phyloP scores from a whole-genome alignment of 2,888 invertebrate genomes.

The Rhogogaster chlorosoma region DNA sequence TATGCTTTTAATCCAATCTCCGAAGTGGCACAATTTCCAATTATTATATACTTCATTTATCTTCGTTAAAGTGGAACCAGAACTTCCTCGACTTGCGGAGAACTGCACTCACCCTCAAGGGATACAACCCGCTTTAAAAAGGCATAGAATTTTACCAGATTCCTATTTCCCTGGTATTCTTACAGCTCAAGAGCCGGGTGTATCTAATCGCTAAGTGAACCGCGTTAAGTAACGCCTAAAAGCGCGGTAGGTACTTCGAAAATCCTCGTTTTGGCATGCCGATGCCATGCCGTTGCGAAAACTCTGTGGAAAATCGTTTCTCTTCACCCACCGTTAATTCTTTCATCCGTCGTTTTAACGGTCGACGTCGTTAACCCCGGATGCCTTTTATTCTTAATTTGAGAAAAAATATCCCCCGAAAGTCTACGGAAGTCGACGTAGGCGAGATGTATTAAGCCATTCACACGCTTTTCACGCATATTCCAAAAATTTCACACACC shows the following conservation, averaged over 20 bases:
- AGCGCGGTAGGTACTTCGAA: slow-evolving; percentile 16
- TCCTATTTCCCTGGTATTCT: background rate
- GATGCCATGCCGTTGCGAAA: background rate
- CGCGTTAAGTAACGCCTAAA: background rate
- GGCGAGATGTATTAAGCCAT: background rate
- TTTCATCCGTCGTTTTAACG: slow-evolving; percentile 24
- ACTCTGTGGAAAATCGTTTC: background rate
- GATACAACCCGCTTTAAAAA: background rate
- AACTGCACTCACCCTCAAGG: background rate
- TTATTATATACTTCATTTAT: background rate
- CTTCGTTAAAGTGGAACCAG: background rate
- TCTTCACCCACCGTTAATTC: background rate
- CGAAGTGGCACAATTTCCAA: background rate
- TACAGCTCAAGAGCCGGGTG: background rate
- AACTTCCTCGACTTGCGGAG: background rate
- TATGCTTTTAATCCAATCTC: background rate
- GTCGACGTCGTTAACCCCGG: background rate
- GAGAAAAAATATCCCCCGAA: background rate
- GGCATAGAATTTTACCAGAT: background rate
- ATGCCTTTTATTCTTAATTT: slow-evolving; percentile 12
- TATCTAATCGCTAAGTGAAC: background rate
- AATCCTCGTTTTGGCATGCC: slow-evolving; percentile 15
- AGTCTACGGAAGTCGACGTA: background rate
- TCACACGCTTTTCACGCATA: background rate
- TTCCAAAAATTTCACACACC: background rate